Percentiles rank a stretch among this genome's conserved stretches.
These are phyloP conservation scores for Denticeps clupeoides DNA, from an alignment of 2,797 vertebrate genomes.

Conservation along the genomic window DNA sequence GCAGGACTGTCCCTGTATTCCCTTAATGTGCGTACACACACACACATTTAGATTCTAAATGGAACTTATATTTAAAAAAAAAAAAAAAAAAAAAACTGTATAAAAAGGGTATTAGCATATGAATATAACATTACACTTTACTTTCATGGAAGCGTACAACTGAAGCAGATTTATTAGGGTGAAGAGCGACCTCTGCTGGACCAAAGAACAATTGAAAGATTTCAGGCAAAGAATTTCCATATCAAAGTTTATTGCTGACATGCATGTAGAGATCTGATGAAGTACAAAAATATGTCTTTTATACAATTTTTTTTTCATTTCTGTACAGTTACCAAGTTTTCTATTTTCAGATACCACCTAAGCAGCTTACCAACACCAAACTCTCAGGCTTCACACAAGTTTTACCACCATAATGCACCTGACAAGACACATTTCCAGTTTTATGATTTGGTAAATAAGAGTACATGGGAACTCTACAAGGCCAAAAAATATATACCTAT, in stretches of 20 bases:
- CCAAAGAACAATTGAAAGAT: background rate
- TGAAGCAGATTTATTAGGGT: background rate
- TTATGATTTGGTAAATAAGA: slow-evolving; percentile 43
- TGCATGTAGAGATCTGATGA: slow-evolving; percentile 92
- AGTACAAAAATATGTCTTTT: slow-evolving; percentile 99
- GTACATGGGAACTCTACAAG: background rate
- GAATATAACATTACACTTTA: too few relatives aligned
- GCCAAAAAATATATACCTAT: too few relatives aligned
- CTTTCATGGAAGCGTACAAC: too few relatives aligned
- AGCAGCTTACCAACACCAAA: slow-evolving; percentile 61
- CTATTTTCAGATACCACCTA: slow-evolving; percentile 55
- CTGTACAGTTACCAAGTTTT: slow-evolving; percentile 65
- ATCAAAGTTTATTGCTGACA: slow-evolving; percentile 96
- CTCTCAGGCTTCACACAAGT: slow-evolving; percentile 42
- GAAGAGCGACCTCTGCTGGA: background rate
- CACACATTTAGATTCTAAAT: too few relatives aligned
- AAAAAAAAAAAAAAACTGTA: too few relatives aligned
- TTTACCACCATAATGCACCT: slow-evolving; percentile 39
- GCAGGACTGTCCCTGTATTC: too few relatives aligned
- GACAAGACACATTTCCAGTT: slow-evolving; percentile 49
- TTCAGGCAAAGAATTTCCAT: slow-evolving; percentile 44
- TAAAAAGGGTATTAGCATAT: too few relatives aligned
- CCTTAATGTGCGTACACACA: too few relatives aligned
- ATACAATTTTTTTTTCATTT: slow-evolving; percentile 82
- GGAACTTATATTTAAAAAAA: too few relatives aligned